Percentiles rank a stretch among this genome's conserved stretches.
Conservation (phyloP, 2,888 invertebrate species). For the Lasius platythorax region DNA sequence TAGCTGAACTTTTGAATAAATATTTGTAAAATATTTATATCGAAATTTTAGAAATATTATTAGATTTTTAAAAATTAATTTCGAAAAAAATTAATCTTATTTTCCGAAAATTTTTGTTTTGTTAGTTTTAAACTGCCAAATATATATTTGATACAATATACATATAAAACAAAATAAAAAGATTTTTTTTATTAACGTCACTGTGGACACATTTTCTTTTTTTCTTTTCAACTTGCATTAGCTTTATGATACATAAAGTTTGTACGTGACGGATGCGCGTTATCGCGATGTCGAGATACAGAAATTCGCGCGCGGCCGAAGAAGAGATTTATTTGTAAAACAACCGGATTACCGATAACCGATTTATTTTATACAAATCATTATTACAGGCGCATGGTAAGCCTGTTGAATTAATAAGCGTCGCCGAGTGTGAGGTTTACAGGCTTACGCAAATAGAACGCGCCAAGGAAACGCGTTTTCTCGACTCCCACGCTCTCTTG, state of each 20-base stretch:
- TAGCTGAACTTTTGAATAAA: background rate
- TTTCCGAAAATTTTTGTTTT: background rate
- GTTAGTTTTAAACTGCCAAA: background rate
- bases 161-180: background rate
- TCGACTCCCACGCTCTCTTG: constrained; percentile 70
- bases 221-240: background rate
- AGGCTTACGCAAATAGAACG: constrained; percentile 64
- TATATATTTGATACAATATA: background rate
- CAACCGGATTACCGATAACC: constrained; percentile 37
- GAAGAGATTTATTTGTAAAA: constrained; percentile 18
- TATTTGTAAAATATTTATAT: background rate
- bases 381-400: constrained; percentile 63
- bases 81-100: background rate
- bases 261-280: background rate
- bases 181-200: background rate
- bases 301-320: background rate
- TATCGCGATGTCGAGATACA: background rate
- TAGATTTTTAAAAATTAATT: background rate
- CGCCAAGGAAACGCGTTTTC: constrained; percentile 68
- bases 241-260: background rate
- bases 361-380: constrained; percentile 62
- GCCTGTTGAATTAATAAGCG: constrained; percentile 67
- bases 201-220: too few species aligned
- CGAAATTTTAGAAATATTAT: background rate
- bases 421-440: constrained; percentile 58